Evolutionary conservation across 2,113 vertebrate species (phyloP).

Genomic region (Zosterops hypoxanthus): DNA sequence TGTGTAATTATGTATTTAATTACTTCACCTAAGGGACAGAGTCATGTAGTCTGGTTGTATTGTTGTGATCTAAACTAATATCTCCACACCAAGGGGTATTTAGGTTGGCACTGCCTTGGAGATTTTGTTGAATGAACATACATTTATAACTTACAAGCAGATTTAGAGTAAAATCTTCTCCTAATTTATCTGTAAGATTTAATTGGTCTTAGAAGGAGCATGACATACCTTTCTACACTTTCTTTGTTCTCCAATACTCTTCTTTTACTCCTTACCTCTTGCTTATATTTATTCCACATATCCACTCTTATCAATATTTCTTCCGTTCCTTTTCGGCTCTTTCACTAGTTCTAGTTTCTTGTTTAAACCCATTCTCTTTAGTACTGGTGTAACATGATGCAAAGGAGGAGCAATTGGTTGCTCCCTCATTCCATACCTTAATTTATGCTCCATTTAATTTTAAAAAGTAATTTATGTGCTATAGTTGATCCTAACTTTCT

Average conservation of each 20-base stretch:
- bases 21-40: constrained; percentile 3
- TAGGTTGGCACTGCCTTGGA: not conserved
- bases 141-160: not conserved
- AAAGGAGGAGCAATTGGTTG: not conserved
- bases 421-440: not conserved
- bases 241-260: not conserved
- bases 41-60: not conserved
- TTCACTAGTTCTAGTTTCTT: not conserved
- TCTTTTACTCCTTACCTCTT: not conserved
- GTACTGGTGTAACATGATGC: not conserved
- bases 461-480: not conserved
- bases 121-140: not conserved
- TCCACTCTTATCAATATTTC: not conserved
- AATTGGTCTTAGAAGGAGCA: not conserved
- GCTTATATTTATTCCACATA: not conserved
- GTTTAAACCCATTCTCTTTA: not conserved
- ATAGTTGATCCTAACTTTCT: not conserved
- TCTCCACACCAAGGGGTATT: not conserved
- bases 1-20: constrained; percentile 4
- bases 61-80: not conserved
- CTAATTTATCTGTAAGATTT: not conserved
- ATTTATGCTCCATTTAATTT: not conserved
- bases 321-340: not conserved
- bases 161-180: not conserved
- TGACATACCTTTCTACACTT: not conserved